Evolutionary conservation across 2,888 invertebrate species (phyloP).

Genomic region (Pherbina coryleti): DNA sequence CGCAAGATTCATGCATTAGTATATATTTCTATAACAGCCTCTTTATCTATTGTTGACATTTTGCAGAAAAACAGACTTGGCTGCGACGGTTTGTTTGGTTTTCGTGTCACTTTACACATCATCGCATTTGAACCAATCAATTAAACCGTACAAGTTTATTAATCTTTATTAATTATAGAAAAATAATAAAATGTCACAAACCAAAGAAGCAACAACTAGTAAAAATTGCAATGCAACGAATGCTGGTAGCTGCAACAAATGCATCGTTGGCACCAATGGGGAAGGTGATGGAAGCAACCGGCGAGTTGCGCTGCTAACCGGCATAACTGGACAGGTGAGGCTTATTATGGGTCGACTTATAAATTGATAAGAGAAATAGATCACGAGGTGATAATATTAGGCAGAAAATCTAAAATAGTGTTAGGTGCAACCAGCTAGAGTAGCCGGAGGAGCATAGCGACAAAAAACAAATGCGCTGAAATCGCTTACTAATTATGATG

Average conservation of each 20-base stretch:
- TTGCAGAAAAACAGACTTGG: background rate
- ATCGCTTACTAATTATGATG: too few relatives aligned
- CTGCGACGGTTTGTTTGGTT: background rate
- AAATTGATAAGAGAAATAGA: background rate
- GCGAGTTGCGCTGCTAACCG: conserved; percentile 88
- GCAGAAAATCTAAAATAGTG: too few relatives aligned
- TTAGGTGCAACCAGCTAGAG: too few relatives aligned
- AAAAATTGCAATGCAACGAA: background rate
- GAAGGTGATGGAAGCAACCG: conserved; percentile 41
- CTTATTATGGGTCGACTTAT: background rate
- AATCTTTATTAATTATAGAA: background rate
- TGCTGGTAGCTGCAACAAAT: background rate
- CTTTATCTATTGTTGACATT: background rate
- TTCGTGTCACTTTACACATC: background rate
- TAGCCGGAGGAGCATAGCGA: too few relatives aligned
- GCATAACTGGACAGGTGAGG: conserved; percentile 95
- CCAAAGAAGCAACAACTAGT: background rate
- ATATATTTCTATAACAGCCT: background rate
- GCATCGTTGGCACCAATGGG: conserved; percentile 18
- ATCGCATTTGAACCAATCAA: background rate
- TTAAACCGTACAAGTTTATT: background rate
- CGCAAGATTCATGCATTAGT: background rate
- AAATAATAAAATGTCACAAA: background rate
- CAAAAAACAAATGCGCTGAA: too few relatives aligned
- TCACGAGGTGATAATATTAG: too few relatives aligned